A percentile compares a stretch with the other conserved stretches of the same genome.
Evolutionary conservation across 2,113 vertebrate genomes (phyloP).

Genomic region (Todiramphus saurophagus): DNA sequence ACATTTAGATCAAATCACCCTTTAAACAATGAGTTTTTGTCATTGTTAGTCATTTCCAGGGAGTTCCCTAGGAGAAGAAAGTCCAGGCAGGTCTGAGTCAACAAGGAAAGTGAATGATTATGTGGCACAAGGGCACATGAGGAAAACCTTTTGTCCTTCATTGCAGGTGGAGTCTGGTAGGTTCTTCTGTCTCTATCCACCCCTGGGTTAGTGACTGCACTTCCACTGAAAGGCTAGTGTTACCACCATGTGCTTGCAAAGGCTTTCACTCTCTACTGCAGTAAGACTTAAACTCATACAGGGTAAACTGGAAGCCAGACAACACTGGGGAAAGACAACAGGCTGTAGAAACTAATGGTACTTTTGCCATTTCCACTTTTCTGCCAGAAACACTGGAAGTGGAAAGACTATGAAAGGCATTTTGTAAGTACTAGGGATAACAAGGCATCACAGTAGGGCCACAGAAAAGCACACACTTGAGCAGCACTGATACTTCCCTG

Average conservation of each 20-base stretch:
- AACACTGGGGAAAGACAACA: neutral
- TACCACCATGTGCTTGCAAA: neutral
- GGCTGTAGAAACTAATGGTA: neutral
- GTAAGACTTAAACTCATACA: neutral
- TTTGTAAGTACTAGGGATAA: neutral
- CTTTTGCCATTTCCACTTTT: neutral
- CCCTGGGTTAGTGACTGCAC: neutral
- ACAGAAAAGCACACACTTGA: neutral
- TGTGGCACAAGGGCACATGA: rapidly evolving
- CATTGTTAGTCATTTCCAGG: neutral
- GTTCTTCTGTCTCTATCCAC: neutral
- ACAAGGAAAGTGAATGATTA: neutral
- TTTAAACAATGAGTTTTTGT: neutral
- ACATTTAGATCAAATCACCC: neutral
- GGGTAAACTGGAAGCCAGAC: neutral
- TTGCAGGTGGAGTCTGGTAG: neutral
- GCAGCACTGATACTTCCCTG: rapidly evolving
- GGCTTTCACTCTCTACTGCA: neutral
- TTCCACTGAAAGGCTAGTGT: neutral
- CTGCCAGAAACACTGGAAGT: neutral
- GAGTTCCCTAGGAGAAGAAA: neutral
- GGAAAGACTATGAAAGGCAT: neutral
- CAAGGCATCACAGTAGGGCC: neutral
- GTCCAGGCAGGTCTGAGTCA: neutral
- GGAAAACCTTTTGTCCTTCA: neutral